Percentiles rank a stretch among this genome's conserved stretches.
Conservation (phyloP, 2,113 vertebrate genomes). For the Hipposideros armiger region DNA sequence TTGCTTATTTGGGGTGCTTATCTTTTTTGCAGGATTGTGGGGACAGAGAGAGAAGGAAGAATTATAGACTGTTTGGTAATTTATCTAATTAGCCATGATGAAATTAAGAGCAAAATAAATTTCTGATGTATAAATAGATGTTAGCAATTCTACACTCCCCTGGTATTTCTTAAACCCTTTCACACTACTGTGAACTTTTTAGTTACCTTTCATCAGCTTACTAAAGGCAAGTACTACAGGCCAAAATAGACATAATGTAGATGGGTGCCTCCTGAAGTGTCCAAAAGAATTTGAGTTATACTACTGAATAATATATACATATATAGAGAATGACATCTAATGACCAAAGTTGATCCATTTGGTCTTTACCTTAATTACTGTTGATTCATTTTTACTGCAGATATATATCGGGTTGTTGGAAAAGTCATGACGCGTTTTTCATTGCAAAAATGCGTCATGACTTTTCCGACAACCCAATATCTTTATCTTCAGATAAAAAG, state of each 20-base stretch:
- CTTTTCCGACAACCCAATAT: too few relatives aligned
- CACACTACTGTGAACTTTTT: background rate
- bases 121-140: background rate
- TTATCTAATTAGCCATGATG: background rate
- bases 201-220: background rate
- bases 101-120: conserved; percentile 42
- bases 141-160: background rate
- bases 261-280: background rate
- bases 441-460: too few relatives aligned
- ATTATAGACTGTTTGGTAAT: background rate
- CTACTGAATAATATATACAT: background rate
- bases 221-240: background rate
- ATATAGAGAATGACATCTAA: background rate
- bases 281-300: background rate
- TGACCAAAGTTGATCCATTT: background rate
- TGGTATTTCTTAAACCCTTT: background rate
- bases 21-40: background rate
- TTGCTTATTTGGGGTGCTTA: background rate
- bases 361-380: background rate
- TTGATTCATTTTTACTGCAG: background rate
- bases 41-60: background rate
- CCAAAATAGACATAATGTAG: background rate
- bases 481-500: conserved; percentile 34
- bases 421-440: too few relatives aligned
- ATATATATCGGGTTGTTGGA: background rate